Conservation (phyloP, 2,797 vertebrate genomes). For the Poeciliopsis turneri region DNA sequence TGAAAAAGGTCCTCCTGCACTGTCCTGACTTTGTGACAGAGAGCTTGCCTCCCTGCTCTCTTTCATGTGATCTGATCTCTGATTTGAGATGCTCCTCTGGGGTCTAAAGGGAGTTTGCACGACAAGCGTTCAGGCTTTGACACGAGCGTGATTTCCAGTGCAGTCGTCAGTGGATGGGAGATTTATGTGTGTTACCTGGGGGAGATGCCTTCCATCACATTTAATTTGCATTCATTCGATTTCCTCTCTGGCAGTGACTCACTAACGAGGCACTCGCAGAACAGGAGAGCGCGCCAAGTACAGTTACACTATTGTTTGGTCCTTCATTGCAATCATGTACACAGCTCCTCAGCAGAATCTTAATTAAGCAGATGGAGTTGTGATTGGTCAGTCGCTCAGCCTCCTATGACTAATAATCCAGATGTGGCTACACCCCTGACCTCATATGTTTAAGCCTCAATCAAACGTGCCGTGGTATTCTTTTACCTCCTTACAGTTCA, state of each 20-base stretch:
- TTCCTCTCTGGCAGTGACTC: slow-evolving; percentile 55
- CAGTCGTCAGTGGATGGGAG: slow-evolving; percentile 36
- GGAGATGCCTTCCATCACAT: slow-evolving; percentile 63
- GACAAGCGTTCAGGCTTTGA: slow-evolving; percentile 44
- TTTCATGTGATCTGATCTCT: slow-evolving; percentile 20
- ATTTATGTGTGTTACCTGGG: slow-evolving; percentile 40
- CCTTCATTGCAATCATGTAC: slow-evolving; percentile 17
- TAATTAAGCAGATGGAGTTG: not conserved
- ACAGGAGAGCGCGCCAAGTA: slow-evolving; percentile 33
- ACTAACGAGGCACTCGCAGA: slow-evolving; percentile 68
- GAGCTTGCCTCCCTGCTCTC: not conserved
- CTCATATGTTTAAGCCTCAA: slow-evolving; percentile 1
- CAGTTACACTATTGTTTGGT: slow-evolving; percentile 40
- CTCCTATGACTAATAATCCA: not conserved
- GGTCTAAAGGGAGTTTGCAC: slow-evolving; percentile 43
- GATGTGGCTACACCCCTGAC: not conserved
- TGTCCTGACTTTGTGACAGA: not conserved
- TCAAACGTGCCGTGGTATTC: not conserved
- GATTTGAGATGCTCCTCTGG: slow-evolving; percentile 24
- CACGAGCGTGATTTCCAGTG: slow-evolving; percentile 60
- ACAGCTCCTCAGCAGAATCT: slow-evolving; percentile 16
- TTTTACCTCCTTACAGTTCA: not conserved
- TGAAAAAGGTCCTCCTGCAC: not conserved
- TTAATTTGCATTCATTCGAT: slow-evolving; percentile 68
- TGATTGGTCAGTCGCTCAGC: not conserved